Evolutionary conservation across 2,113 vertebrate genomes (phyloP), one percentile per base, ranked within the genome.

Genomic region (Tetrao urogallus): DNA sequence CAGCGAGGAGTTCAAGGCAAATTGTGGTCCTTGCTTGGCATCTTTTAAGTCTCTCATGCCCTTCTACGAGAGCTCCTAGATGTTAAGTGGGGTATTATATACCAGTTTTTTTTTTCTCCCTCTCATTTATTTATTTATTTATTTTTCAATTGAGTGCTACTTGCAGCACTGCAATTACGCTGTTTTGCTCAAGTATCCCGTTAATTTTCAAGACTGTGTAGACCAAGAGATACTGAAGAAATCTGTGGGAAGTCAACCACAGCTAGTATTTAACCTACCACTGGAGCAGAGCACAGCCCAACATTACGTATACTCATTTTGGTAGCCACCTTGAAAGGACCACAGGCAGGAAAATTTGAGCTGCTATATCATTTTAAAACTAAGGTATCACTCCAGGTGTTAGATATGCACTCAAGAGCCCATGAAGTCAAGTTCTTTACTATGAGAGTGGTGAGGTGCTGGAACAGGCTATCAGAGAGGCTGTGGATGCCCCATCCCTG

Each of bases 281-380:
- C 32, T 30, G 52, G 34, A 76, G 40, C 21, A 82, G 30, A 28
- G 32, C 25, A 4, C 61, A 67, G 40, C 28, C 43, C 54, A 45
- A 40, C 6, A 22, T 36, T 30, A 20, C 11, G 20, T 7, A 16
- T 20, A 27, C 18, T 73, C 19, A 16, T 13, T 76, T 48, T 76
- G 24, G 18, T 50, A 82, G 27, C 1, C 0, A 36, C 13, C 0
- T 0, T 6, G 21, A 50, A 6, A 79, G 5, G 3, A 70, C 11
- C 6, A 60, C 70, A 86, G 8, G 32, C 13, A 72, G 64, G 30
- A 67, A 83, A 83, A 8, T 4, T 34, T 28, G 28, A 79, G n/a
- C 11, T 58, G 13, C 22, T 17, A 10, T 63, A 80, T 61, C 6
- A 22, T 48, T 76, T 84, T 66, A 66, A 82, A 87, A 32, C 12